Evolutionary conservation across 2,888 invertebrate species (phyloP).

Genomic region (Agrochola lota): DNA sequence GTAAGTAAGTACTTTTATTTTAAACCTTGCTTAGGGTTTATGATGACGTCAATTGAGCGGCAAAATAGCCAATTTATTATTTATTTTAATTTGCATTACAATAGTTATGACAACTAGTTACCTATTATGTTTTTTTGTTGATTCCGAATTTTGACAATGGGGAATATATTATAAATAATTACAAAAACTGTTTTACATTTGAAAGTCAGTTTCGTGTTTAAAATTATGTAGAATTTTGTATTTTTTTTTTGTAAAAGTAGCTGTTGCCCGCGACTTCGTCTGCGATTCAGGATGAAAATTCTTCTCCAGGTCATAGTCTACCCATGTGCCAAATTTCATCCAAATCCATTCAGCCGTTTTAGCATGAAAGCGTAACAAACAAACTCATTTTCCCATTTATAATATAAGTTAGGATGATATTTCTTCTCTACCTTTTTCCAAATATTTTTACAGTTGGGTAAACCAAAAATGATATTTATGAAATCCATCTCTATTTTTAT

Average conservation of each 20-base stretch:
- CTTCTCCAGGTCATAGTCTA: too few relatives aligned
- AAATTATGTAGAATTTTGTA: not conserved
- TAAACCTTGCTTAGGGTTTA: not conserved
- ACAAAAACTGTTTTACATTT: slow-evolving; percentile 4
- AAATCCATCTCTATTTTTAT: not conserved
- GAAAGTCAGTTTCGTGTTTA: not conserved
- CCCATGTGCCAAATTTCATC: too few relatives aligned
- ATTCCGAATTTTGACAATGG: not conserved
- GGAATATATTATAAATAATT: slow-evolving; percentile 16
- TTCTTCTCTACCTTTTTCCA: not conserved
- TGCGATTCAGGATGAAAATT: too few relatives aligned
- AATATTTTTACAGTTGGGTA: not conserved
- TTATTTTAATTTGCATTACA: slow-evolving; percentile 15
- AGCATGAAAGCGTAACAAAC: too few relatives aligned
- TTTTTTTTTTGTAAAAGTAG: not conserved
- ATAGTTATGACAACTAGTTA: not conserved
- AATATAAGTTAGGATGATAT: not conserved
- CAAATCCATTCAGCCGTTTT: too few relatives aligned
- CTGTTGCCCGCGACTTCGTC: too few relatives aligned
- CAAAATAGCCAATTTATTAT: slow-evolving; percentile 17
- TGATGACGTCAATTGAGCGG: not conserved
- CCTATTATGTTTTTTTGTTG: slow-evolving; percentile 17
- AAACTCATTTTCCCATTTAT: too few relatives aligned
- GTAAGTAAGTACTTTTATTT: not conserved
- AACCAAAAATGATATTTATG: not conserved